phyloP scores from a whole-genome alignment of 2,888 invertebrate species.

The Pilophorus perplexus region DNA sequence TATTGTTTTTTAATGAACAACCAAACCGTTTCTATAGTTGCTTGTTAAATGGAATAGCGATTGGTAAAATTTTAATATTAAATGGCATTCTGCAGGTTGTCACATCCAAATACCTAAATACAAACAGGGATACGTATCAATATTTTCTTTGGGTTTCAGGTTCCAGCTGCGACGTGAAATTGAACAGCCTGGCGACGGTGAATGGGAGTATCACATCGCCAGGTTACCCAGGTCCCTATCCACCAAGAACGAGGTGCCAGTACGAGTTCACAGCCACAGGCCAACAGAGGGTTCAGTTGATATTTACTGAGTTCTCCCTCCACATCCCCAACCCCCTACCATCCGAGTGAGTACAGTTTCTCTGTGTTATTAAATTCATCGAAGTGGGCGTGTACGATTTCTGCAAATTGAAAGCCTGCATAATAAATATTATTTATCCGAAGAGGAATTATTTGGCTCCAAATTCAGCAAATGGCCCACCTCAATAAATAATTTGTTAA shows the following conservation, averaged over 20 bases:
- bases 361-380: too few relatives aligned
- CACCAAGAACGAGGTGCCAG: conserved; percentile 75
- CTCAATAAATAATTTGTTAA: too few relatives aligned
- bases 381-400: too few relatives aligned
- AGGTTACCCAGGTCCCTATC: conserved; percentile 79
- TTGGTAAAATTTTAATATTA: background rate
- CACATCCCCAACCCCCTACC: conserved; percentile 16
- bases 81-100: background rate
- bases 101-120: too few relatives aligned
- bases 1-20: too few relatives aligned
- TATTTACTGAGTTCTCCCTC: conserved; percentile 64
- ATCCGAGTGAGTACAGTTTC: conserved; percentile 15
- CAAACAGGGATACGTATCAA: too few relatives aligned
- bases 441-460: too few relatives aligned
- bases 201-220: conserved; percentile 83
- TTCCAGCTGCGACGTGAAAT: conserved; percentile 72
- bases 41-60: too few relatives aligned
- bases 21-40: too few relatives aligned
- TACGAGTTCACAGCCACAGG: conserved; percentile 67
- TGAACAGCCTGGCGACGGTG: conserved; percentile 74
- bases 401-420: too few relatives aligned
- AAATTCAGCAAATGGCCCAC: too few relatives aligned
- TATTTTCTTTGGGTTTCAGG: conserved; percentile 58
- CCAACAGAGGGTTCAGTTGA: conserved; percentile 81
- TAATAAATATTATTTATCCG: too few relatives aligned